These are phyloP conservation scores for Rhincodon typus DNA, from an alignment of 2,797 vertebrate genomes.

Conservation along the genomic window DNA sequence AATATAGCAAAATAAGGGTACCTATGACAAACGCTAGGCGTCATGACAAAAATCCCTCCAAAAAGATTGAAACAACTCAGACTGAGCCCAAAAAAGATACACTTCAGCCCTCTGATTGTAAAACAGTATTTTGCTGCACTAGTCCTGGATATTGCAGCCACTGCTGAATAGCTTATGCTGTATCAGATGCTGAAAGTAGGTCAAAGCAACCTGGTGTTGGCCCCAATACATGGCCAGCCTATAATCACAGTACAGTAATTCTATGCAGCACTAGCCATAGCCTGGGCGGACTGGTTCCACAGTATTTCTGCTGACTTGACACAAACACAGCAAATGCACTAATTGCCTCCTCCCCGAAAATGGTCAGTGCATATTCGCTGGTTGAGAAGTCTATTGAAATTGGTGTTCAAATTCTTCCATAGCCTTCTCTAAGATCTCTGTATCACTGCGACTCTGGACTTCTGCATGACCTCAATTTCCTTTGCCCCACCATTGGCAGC, in stretches of 20 bases:
- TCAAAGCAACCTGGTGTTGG: not conserved
- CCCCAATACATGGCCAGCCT: not conserved
- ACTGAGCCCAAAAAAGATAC: no score
- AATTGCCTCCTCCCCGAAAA: not conserved
- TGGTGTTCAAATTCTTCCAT: not conserved
- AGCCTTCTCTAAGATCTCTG: not conserved
- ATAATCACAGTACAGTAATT: not conserved
- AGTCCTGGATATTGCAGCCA: not conserved
- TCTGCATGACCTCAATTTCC: not conserved
- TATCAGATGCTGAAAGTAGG: not conserved
- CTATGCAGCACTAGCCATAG: not conserved
- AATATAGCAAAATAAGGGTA: no score
- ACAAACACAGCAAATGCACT: not conserved
- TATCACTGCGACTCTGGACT: not conserved
- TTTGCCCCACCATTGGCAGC: not conserved
- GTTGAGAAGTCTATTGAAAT: not conserved
- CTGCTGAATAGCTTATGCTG: not conserved
- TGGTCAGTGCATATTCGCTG: not conserved
- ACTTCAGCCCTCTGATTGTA: not conserved
- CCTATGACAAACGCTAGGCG: no score
- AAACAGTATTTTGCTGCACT: not conserved
- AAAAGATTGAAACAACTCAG: no score
- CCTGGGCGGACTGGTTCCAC: not conserved
- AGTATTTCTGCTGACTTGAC: not conserved
- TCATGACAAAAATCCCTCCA: no score